Base-by-base conservation (phyloP, 2,113 vertebrate species). In the Eulemur rufifrons region DNA sequence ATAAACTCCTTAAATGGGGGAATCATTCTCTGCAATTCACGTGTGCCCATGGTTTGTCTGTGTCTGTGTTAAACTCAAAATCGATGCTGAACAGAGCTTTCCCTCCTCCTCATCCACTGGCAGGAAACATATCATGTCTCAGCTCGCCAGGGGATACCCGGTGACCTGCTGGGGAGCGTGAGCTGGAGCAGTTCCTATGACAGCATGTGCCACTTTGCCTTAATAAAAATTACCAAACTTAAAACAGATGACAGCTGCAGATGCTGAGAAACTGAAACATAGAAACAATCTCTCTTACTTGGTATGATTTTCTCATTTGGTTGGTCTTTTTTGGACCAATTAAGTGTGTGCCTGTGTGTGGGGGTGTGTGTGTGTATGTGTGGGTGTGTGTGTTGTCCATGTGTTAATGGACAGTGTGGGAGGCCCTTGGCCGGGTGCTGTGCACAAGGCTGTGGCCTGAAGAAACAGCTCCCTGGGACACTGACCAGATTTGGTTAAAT, bases 221-320 rank as follows among this genome's bases (percentile, higher is more conserved):
- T 98, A 96, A 98, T 97, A 98, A 98, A 98, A 98, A 98, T 98
- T 80, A 91, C 98, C 98, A 98, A 99, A 99, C 97, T 97, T 95
- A 97, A 99, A 99, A 89, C 99, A 99, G 98, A 98, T 99, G 98
- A 98, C 95, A 98, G 97, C 96, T 94, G 76, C 97, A 71, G 98
- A 98, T 98, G 98, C 98, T 97, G 98, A 98, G 98, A 98, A 98
- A 97, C 98, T 97, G 96, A 98, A 96, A 98, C 94, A 95, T 97
- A 97, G 96, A 98, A 98, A 99, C 98, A 98, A 97, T 97, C 96
- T 89, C 96, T 64, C 98, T 94, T 69, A 39, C 69, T 94, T 77
- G 61, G 88, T 94, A 88, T 84, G 95, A 88, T 93, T 98, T 94
- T 96, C 12, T 90, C 47, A 81, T 85, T 63, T 50, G n/a, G 37